Conservation (phyloP, 2,797 vertebrate genomes). For the Phrynocephalus forsythii region DNA sequence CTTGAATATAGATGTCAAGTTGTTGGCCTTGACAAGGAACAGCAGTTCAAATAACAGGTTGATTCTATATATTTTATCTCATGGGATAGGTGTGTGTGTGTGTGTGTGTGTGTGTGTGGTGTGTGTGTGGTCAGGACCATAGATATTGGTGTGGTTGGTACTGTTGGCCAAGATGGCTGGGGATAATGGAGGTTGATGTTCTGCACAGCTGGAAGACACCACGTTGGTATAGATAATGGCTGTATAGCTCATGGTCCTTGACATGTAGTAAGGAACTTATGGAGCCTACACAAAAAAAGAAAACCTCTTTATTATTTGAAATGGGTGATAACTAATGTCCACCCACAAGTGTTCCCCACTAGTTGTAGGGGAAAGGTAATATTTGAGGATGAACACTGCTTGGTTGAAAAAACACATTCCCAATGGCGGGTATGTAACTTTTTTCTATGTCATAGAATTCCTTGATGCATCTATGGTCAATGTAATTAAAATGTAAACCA, state of each 20-base stretch:
- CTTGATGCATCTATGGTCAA: background rate
- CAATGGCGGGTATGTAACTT: background rate
- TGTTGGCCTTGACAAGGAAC: background rate
- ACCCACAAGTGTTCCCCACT: too few species aligned
- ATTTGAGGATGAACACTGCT: background rate
- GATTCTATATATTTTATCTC: background rate
- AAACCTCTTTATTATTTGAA: too few species aligned
- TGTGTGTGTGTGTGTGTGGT: too few species aligned
- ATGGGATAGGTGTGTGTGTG: too few species aligned
- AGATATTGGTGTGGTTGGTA: too few species aligned
- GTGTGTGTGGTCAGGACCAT: background rate
- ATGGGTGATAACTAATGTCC: too few species aligned
- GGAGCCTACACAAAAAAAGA: too few species aligned
- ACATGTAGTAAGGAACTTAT: too few species aligned
- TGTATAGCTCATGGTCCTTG: background rate
- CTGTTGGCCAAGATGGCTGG: background rate
- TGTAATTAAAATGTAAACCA: too few species aligned
- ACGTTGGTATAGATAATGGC: too few species aligned
- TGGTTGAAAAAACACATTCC: background rate
- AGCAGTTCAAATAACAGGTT: background rate
- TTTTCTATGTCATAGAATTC: background rate
- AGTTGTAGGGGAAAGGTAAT: background rate
- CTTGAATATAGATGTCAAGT: background rate
- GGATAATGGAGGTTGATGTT: background rate
- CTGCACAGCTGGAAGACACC: background rate